phyloP scores from a whole-genome alignment of 2,888 invertebrate genomes.

The Watsonalla binaria region DNA sequence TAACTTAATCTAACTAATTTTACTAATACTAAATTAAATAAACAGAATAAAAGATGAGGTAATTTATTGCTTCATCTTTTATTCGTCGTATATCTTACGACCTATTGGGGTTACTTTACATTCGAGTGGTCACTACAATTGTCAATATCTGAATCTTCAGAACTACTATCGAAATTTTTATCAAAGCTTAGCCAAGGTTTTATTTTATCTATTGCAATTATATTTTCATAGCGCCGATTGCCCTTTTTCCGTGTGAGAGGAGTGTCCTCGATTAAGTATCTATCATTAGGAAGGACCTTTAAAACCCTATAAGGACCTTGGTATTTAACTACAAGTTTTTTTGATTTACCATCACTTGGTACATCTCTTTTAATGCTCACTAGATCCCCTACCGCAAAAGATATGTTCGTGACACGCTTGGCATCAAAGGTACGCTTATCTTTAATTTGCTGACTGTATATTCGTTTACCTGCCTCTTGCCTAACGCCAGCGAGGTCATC shows the following conservation, averaged over 20 bases:
- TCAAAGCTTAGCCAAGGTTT: slow-evolving; percentile 12
- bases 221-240: slow-evolving; percentile 14
- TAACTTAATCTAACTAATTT: too few relatives aligned
- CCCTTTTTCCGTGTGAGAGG: slow-evolving; percentile 15
- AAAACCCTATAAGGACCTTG: slow-evolving; percentile 16
- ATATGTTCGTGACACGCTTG: too few relatives aligned
- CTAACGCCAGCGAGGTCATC: slow-evolving; percentile 6
- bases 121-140: too few relatives aligned
- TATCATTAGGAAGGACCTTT: slow-evolving; percentile 17
- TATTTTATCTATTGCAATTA: slow-evolving; percentile 22
- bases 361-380: slow-evolving; percentile 1
- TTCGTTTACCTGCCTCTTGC: slow-evolving; percentile 4
- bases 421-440: slow-evolving; percentile 6
- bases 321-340: slow-evolving; percentile 10
- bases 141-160: too few relatives aligned
- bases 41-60: too few relatives aligned
- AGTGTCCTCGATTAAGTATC: slow-evolving; percentile 21
- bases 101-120: too few relatives aligned
- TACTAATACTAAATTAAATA: too few relatives aligned
- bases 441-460: slow-evolving; percentile 5
- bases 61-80: too few relatives aligned
- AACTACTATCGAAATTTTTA: too few relatives aligned
- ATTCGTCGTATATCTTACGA: too few relatives aligned
- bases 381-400: slow-evolving; percentile 2
- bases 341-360: slow-evolving; percentile 1